Evolutionary conservation across 2,888 invertebrate species (phyloP), one percentile per base, ranked within the genome.

Genomic region (Nymphalis urticae): DNA sequence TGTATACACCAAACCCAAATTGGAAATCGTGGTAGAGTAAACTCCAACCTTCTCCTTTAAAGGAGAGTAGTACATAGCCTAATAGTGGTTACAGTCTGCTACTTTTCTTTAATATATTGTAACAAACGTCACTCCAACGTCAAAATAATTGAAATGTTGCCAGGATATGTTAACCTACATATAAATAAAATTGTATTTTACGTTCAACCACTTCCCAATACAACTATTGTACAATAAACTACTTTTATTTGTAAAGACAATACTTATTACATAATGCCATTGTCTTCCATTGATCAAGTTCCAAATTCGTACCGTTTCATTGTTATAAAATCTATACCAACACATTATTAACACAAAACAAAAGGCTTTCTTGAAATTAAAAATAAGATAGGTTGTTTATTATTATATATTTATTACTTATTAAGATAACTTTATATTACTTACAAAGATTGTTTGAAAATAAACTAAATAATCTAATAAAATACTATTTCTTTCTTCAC

Each of bases 221-320:
- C n/a, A 21, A 66, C 67, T 70, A 72, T 77, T 74, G 74, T 72
- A 60, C 66, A 24, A 66, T 62, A 50, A 72, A 60, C 68, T 72
- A 73, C 66, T 60, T 68, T 59, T 64, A 62, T 64, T 75, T 76
- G 77, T 78, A 78, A 72, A 72, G 76, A 81, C 84, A 81, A 84
- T 63, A 54, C 50, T 24, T 81, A 76, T 89, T 87, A 82, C 80
- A 81, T 84, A 83, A 85, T 74, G 36, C 80, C 72, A 85, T 86
- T 88, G 86, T 88, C 77, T 83, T 82, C 83, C 80, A 84, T 85
- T 85, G 86, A 85, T 85, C 79, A 76, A 76, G 75, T 75, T 79
- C 71, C 75, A 70, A 76, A 77, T 76, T 72, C 75, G 63, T 72
- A 69, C 69, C 51, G 64, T 76, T 67, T 69, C 64, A 69, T 71